A percentile compares a stretch with the other conserved stretches of the same genome.
Evolutionary conservation across 2,888 invertebrate genomes (phyloP).

Genomic region (Ennomos quercinarius): DNA sequence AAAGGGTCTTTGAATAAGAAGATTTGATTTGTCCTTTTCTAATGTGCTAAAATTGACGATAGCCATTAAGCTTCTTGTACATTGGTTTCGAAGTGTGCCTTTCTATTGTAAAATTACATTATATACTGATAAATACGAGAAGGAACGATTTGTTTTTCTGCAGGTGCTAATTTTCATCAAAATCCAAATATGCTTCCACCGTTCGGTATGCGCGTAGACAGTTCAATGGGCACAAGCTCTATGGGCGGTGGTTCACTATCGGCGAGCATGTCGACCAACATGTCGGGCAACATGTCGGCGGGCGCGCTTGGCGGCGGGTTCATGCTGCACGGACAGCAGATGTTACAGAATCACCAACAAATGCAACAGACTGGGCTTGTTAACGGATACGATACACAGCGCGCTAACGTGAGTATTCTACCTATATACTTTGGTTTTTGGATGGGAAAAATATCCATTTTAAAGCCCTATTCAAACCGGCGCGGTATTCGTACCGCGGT

Average conservation of each 20-base stretch:
- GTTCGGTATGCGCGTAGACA: slow-evolving; percentile 82
- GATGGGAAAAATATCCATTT: too few relatives aligned
- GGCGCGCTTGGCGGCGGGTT: slow-evolving; percentile 50
- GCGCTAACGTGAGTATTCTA: slow-evolving; percentile 62
- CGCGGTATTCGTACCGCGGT: too few relatives aligned
- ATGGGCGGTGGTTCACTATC: slow-evolving; percentile 42
- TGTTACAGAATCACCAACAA: slow-evolving; percentile 60
- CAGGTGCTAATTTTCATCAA: slow-evolving; percentile 83
- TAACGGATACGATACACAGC: slow-evolving; percentile 73
- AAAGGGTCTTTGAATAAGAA: not conserved
- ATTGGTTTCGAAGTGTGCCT: not conserved
- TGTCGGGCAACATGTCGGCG: slow-evolving; percentile 38
- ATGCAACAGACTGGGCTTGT: slow-evolving; percentile 61
- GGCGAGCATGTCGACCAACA: slow-evolving; percentile 31
- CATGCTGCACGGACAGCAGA: slow-evolving; percentile 68
- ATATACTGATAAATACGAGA: slow-evolving; percentile 3
- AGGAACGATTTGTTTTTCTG: slow-evolving; percentile 12
- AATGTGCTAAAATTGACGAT: too few relatives aligned
- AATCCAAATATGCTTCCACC: slow-evolving; percentile 80
- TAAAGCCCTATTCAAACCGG: too few relatives aligned
- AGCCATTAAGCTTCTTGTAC: not conserved
- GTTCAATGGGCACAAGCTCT: slow-evolving; percentile 55
- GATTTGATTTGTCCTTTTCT: not conserved
- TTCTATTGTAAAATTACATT: not conserved
- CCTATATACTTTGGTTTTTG: too few relatives aligned